These are phyloP conservation scores for Microcebus ravelobensis DNA, from an alignment of 2,113 vertebrate species.

Conservation along the genomic window DNA sequence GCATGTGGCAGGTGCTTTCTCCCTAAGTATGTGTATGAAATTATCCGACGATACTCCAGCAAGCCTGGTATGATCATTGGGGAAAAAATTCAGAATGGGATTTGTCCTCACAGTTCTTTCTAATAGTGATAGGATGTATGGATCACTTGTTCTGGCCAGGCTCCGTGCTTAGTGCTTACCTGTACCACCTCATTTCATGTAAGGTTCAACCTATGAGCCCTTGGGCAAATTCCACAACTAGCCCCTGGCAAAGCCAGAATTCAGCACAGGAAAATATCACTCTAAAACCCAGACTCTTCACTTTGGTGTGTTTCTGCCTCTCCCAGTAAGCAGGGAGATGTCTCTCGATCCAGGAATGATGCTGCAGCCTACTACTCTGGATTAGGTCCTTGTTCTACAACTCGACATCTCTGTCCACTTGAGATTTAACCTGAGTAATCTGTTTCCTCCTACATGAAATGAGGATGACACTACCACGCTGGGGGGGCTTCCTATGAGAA, in stretches of 20 bases:
- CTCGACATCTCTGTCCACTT: neutral
- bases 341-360: neutral
- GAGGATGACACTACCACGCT: neutral
- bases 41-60: neutral
- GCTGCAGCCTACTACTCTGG: fast-evolving
- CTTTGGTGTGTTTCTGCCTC: neutral
- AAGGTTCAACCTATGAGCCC: neutral
- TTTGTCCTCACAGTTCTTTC: neutral
- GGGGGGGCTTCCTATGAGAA: neutral
- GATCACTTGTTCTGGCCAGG: neutral
- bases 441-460: neutral
- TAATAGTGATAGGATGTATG: neutral
- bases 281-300: neutral
- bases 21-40: neutral
- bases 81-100: fast-evolving
- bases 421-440: neutral
- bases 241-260: neutral
- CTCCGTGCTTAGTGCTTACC: neutral
- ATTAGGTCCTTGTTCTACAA: neutral
- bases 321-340: neutral
- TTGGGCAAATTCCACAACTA: neutral
- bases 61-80: neutral
- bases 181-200: neutral
- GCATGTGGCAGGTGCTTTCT: neutral
- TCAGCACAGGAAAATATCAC: neutral